Evolutionary conservation across 37 sponge, comb jelly and placozoan genomes (phyloP), one percentile per base, ranked within the genome.

Genomic region (Agelas oroides): DNA sequence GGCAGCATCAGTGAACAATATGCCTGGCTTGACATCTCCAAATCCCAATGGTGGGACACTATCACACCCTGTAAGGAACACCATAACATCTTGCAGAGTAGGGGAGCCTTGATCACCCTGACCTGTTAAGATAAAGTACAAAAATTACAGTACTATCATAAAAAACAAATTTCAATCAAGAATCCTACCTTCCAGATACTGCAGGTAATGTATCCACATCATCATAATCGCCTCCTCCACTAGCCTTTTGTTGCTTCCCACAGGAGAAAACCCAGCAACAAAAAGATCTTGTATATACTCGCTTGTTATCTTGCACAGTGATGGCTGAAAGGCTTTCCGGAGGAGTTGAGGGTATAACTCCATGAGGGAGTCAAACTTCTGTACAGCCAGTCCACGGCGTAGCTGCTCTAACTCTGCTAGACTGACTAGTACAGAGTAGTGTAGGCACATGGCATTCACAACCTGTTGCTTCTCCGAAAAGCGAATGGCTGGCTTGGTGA

Each of bases 331-430:
- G 5, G 46, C 71, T 31, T 2, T 28, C 24, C 65, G 34, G 14
- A 81, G 36, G 1, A 73, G 2, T 21, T 59, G 46, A 28, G 73
- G 83, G 46, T 33, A 21, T 32, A 19, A n/a, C 40, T 81, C 56
- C 65, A 83, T 71, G 1, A 73, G 41, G 23, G 18, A 19, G 53
- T 11, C 21, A 52, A 83, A 83, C 36, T 71, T 57, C 35, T 53
- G 70, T 18, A 71, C 37, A 32, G 40, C 6, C 1, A 81, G 38
- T 19, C 82, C 82, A 27, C 40, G 73, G 14, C 52, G 37, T 17
- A 83, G 73, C 46, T 83, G 83, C 63, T 83, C 83, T 41, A 83
- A 60, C 52, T 83, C 83, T 37, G 83, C 73, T 3, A 83, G 25
- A 37, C 74, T 71, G 20, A 25, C 71, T 1, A 81, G 19, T 19